Conservation (phyloP, 1,140 invertebrate genomes). For the Dysdera silvatica region DNA sequence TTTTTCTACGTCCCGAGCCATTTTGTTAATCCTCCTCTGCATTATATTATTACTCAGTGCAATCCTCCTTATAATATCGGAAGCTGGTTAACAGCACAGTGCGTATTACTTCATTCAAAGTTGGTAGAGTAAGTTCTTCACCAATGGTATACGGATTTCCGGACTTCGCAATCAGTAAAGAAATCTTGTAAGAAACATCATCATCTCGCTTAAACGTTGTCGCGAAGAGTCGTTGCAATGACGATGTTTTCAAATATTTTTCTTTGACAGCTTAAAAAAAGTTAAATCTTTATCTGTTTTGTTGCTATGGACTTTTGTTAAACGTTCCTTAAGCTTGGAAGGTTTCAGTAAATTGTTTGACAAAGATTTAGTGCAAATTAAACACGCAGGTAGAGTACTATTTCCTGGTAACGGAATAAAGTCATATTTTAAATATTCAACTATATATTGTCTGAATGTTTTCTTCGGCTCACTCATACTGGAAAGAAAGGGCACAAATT, state of each 20-base stretch:
- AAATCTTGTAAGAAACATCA: slow-evolving; percentile 32
- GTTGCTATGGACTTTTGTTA: slow-evolving; percentile 6
- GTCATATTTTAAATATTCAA: slow-evolving; percentile 13
- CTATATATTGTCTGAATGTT: not conserved
- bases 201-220: not conserved
- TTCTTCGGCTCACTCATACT: not conserved
- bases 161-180: slow-evolving; percentile 28
- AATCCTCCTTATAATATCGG: slow-evolving; percentile 17
- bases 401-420: slow-evolving; percentile 19
- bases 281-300: slow-evolving; percentile 6
- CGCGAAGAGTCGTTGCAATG: not conserved
- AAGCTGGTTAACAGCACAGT: slow-evolving; percentile 15
- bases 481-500: too few species aligned
- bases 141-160: slow-evolving; percentile 27
- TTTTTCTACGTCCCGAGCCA: slow-evolving; percentile 9
- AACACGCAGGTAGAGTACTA: slow-evolving; percentile 9
- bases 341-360: slow-evolving; percentile 23
- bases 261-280: slow-evolving; percentile 18
- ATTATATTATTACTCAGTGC: slow-evolving; percentile 18
- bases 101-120: slow-evolving; percentile 13
- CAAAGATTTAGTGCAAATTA: slow-evolving; percentile 14
- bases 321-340: slow-evolving; percentile 10
- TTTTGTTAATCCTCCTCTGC: slow-evolving; percentile 20
- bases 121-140: slow-evolving; percentile 24
- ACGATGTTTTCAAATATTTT: not conserved